Base-by-base conservation (phyloP, 2,113 vertebrate species). In the Calyptommatus sinebrachiatus region DNA sequence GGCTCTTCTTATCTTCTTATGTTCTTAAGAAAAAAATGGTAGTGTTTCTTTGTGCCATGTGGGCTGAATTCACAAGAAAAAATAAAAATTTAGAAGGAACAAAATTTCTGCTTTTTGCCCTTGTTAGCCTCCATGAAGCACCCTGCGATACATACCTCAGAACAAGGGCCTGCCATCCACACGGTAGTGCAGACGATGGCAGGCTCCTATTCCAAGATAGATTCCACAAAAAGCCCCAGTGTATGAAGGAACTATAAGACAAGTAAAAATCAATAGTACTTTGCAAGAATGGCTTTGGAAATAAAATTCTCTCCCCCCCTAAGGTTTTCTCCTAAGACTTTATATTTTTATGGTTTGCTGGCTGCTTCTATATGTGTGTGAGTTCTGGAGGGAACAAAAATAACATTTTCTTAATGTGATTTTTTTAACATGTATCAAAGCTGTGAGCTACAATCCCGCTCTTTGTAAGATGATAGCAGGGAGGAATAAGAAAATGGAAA, bases 401-500 rank as follows among this genome's bases (percentile, higher is more conserved):
- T 86, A 89, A 83, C 78, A 85, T 87, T 91, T 91, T 83, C 81
- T 86, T 87, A 79, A 89, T 81, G 67, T 81, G 85, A 84, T 83
- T 84, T 14, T 48, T 84, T n/a, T 73, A 35, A 74, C 62, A 68
- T 46, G 71, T 78, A 70, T 24, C 0, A 9, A 73, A 0, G 3
- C 61, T 81, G 65, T 68, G 74, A 88, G 45, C 84, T 84, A 67
- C 31, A 1, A 41, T 85, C 77, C 87, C 88, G 73, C 83, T 76
- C 82, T 88, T 89, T 82, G 77, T 5, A 75, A 68, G 20, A 72
- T 5, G 35, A n/a, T 46, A 71, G 75, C 73, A 73, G 35, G 77
- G 26, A 82, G 81, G 76, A 82, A 35, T 26, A 65, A 45, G 66
- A 46, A 85, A 87, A 84, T 62, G 20, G 8, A 80, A 10, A 80